Base-by-base conservation (phyloP, 1,140 invertebrate species). In the Bombus terrestris region DNA sequence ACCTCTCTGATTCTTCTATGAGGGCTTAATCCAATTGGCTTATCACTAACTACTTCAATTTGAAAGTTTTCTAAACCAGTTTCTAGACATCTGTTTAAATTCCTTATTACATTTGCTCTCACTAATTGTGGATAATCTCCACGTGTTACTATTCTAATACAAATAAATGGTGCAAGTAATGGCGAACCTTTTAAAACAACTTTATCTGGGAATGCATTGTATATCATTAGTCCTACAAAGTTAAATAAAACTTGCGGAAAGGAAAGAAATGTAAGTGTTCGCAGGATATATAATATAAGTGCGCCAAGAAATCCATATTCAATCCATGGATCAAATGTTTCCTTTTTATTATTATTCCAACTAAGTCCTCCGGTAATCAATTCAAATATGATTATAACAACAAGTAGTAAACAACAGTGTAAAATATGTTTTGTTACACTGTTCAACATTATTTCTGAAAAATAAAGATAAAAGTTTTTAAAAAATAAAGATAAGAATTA, bases 1-100 rank as follows among this genome's bases (percentile, higher is more conserved):
- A 99, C 96, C 95, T 99, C 98, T 81, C 98, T 95, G 9, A 98
- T 96, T 83, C 97, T 96, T 78, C 97, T 96, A 92, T 98, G 97
- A 39, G 96, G 95, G 2, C 97, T 95, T 59, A 98, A 93, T 88
- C 97, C 97, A 41, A 99, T 96, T 5, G 97, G 96, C 95, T 98
- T 99, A 93, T 99, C 99, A 22, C 98, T 99, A 0, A 99, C 99
- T 37, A 99, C 98, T 96, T 99, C 99, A 90, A 99, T 98, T 84
- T 99, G 97, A 93, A 99, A 99, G 94, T 99, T 99, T 94, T 99
- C 98, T 66, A 99, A 95, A 12, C 99, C 99, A 10, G 98, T 97
- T 92, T 98, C 97, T 76, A 97, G 95, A 93, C 99, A 99, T 72
- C 97, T 97, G 89, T 98, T 97, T 94, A 99, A 97, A 94, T 99